These are phyloP conservation scores for Acropternis orthonyx DNA, from an alignment of 2,797 vertebrate genomes.

Conservation along the genomic window DNA sequence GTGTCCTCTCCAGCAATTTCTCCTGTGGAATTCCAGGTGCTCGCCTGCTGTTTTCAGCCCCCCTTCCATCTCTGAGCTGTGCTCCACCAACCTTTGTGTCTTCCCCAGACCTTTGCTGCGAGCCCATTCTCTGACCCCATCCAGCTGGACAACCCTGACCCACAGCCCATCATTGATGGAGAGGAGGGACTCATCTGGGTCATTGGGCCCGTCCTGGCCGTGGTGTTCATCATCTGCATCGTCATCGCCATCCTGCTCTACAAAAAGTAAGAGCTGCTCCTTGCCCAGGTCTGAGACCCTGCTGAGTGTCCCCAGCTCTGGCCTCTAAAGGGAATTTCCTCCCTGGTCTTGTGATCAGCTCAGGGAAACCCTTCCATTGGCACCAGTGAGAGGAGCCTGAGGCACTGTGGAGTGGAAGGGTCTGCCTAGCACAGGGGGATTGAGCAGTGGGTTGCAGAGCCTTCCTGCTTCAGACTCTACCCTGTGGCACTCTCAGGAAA, in stretches of 20 bases:
- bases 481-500: not conserved
- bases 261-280: constrained; percentile 88
- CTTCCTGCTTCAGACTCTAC: not conserved
- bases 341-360: not conserved
- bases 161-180: constrained; percentile 84
- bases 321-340: not conserved
- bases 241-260: constrained; percentile 95
- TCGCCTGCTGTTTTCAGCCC: not conserved
- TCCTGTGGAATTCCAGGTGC: not conserved
- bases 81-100: not conserved
- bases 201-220: constrained; percentile 91
- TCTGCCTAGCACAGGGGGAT: not conserved
- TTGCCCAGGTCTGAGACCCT: not conserved
- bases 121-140: constrained; percentile 93
- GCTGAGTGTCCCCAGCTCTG: not conserved
- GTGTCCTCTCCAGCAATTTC: not conserved
- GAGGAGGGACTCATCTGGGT: constrained; percentile 95
- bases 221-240: constrained; percentile 96
- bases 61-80: not conserved
- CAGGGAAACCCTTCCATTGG: not conserved
- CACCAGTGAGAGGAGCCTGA: not conserved
- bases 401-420: not conserved
- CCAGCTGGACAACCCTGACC: constrained; percentile 84
- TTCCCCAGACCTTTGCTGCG: constrained; percentile 85
- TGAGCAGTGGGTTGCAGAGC: not conserved